Conservation (phyloP, 92 coral and sea anemone genomes). For the Palythoa grandiflora region DNA sequence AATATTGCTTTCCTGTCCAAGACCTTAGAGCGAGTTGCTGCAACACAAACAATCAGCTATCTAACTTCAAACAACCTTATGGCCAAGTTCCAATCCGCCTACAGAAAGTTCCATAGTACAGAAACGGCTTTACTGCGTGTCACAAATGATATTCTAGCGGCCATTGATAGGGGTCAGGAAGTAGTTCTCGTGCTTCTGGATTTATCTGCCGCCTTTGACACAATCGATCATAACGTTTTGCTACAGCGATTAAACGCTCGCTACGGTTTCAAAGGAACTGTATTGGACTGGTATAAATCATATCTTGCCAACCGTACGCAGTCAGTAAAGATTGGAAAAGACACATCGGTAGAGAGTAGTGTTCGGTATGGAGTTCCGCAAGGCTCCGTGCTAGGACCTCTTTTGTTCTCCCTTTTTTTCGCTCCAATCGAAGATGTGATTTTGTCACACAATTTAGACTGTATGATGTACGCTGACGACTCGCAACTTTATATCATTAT, state of each 20-base stretch:
- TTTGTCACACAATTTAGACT: no score
- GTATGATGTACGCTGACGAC: no score
- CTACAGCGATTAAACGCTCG: background rate
- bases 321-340: no score
- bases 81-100: conserved; percentile 26
- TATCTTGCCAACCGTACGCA: no score
- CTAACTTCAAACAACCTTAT: conserved; percentile 9
- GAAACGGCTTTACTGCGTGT: background rate
- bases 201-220: background rate
- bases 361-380: no score
- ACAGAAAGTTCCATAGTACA: background rate
- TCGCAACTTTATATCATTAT: no score
- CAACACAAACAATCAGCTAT: conserved; percentile 2
- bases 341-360: background rate
- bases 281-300: background rate
- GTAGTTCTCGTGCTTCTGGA: background rate
- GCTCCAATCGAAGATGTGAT: no score
- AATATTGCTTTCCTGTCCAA: conserved; percentile 33
- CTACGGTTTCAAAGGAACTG: background rate
- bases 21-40: conserved; percentile 36
- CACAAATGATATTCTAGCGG: background rate
- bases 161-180: background rate
- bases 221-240: background rate
- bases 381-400: no score
- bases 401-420: no score